Base-by-base conservation (phyloP, 2,888 invertebrate genomes). In the Andrena praecox region DNA sequence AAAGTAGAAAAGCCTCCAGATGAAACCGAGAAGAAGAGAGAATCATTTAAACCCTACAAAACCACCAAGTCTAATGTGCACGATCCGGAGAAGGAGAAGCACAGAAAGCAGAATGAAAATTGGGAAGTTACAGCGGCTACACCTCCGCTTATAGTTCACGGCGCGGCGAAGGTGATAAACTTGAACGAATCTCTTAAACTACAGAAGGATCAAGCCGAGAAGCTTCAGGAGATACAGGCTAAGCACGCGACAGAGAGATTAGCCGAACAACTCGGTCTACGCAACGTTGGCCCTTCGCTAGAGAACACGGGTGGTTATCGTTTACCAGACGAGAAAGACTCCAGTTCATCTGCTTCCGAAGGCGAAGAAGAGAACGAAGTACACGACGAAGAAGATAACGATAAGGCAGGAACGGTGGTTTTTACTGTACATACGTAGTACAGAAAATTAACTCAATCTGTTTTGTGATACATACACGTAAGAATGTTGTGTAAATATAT, bases 101-200 rank as follows among this genome's bases (percentile, higher is more conserved):
- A 85, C 42, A 86, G 85, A 24, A 89, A 85, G 24, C 95, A 95
- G 77, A 93, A 94, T 85, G 95, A 95, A 90, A 87, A 95, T 87
- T 96, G 96, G 96, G 96, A 96, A 92, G 94, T 95, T 5, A 96
- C 96, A 0, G 95, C 96, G 16, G 96, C 96, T 6, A 96, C 96
- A 7, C 96, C 96, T 54, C 96, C 96, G 0, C 94, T 95, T 0
- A 95, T 94, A 56, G 89, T 95, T 56, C 95, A 95, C 88, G 95
- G 95, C 70, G 94, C 95, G 50, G 94, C 94, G 2, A 95, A 95
- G 93, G 82, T 94, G 16, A 91, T 96, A 71, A 94, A 93, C 66
- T 91, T 96, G 71, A 95, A 95, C 76, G 96, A 96, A 87, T 96
- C 96, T 0, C 91, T 96, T 4, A 94, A 93, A 76, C 92, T 96